Evolutionary conservation across 2,888 invertebrate species (phyloP).

Genomic region (Drosophila planitibia): DNA sequence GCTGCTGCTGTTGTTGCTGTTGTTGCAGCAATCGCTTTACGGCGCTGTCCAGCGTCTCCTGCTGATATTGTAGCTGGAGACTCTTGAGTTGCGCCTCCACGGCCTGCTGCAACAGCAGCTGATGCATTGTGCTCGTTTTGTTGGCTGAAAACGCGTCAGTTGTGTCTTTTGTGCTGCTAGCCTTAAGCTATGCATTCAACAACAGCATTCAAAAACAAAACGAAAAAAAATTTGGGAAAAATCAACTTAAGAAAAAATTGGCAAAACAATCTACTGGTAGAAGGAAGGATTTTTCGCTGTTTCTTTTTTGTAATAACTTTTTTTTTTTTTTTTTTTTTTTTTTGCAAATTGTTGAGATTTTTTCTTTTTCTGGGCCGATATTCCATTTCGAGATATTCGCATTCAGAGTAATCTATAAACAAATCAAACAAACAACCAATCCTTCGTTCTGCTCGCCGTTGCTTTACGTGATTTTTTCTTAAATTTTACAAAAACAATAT

Average conservation of each 20-base stretch:
- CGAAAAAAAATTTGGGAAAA: constrained; percentile 65
- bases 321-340: constrained; percentile 13
- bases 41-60: constrained; percentile 69
- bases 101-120: constrained; percentile 79
- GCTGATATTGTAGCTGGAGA: constrained; percentile 79
- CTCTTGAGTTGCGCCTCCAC: constrained; percentile 79
- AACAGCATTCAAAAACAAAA: constrained; percentile 57
- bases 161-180: constrained; percentile 52
- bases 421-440: constrained; percentile 74
- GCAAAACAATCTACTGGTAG: constrained; percentile 74
- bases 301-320: constrained; percentile 26
- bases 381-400: constrained; percentile 64
- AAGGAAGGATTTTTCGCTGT: constrained; percentile 80
- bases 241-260: constrained; percentile 80
- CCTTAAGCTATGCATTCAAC: constrained; percentile 37
- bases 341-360: constrained; percentile 84
- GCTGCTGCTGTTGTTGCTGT: constrained; percentile 85
- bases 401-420: constrained; percentile 55
- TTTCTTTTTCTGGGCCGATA: constrained; percentile 86
- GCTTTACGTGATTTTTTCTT: constrained; percentile 61
- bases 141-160: constrained; percentile 46
- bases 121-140: constrained; percentile 64
- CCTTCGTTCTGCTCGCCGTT: constrained; percentile 79
- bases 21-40: constrained; percentile 76
- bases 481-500: constrained; percentile 51